Base-by-base conservation (phyloP, 2,113 vertebrate species). In the Xiphorhynchus elegans region DNA sequence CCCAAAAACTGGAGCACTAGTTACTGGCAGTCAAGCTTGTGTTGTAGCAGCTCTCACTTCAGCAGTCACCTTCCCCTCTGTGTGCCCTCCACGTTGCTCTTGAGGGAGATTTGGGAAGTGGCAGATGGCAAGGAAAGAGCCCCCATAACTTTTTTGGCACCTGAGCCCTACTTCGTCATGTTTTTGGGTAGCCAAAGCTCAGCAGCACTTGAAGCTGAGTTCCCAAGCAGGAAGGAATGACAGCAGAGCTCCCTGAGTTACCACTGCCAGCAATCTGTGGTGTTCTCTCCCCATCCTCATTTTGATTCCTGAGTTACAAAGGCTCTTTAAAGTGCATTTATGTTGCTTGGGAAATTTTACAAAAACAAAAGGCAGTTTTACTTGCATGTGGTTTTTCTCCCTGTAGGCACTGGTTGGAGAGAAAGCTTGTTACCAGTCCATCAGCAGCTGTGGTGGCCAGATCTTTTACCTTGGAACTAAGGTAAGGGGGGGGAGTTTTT, bases 341-440 rank as follows among this genome's bases (percentile, higher is more conserved):
- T 64, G 14, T 35, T 21, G 75, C 35, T 56, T 95, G 67, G 10
- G 19, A 75, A 82, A 50, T 18, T 40, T 42, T 33, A 49, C 24
- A 53, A 29, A 84, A 72, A 7, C 10, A 42, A 31, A 55, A 63
- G 31, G 35, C 13, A 29, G 13, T 47, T 50, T 92, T 28, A 55
- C 12, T 25, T 81, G 10, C 5, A 1, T 72, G 17, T 59, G 3
- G 35, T 83, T 90, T 73, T 84, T 68, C 33, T 93, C 87, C 76
- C 82, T 74, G n/a, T 91, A 99, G 99, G 99, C 99, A 29, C 74
- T 99, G 81, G 99, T 99, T 35, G 99, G 99, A 95, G 99, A 99
- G 89, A 99, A 99, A 90, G 99, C 99, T 84, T 99, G 99, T 84
- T 99, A 99, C 64, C 99, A 99, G 94, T 99, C 99, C 13, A 99